Evolutionary conservation across 2,797 vertebrate species (phyloP).

Genomic region (Megaceryle alcyon): DNA sequence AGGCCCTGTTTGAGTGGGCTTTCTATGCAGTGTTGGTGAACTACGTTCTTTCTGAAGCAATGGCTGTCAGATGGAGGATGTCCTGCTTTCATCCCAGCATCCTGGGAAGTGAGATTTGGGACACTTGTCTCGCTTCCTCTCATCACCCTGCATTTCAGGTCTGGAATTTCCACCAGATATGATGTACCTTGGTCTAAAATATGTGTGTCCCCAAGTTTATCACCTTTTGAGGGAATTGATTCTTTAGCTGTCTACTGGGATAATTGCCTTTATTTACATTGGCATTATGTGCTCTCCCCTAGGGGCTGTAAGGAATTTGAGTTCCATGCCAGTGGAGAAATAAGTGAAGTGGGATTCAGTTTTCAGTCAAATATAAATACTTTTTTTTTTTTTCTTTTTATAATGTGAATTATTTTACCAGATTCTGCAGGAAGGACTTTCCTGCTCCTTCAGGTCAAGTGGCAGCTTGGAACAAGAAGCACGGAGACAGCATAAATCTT

Average conservation of each 20-base stretch:
- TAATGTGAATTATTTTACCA: not conserved
- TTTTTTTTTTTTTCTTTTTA: not conserved
- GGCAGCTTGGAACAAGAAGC: not conserved
- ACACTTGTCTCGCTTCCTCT: not conserved
- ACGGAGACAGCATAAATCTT: not conserved
- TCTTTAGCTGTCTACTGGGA: not conserved
- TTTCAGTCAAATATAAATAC: not conserved
- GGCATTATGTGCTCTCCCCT: not conserved
- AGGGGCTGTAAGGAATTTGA: not conserved
- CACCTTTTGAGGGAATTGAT: accelerated
- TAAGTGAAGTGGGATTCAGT: not conserved
- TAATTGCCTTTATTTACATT: not conserved
- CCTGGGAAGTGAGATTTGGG: not conserved
- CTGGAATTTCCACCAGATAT: not conserved
- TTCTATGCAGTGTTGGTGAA: not conserved
- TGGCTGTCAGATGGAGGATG: not conserved
- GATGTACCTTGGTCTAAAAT: not conserved
- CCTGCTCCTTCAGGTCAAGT: not conserved
- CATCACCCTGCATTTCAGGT: not conserved
- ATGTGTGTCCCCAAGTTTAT: not conserved
- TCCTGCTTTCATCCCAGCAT: not conserved
- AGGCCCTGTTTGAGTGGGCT: not conserved
- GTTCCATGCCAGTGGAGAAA: not conserved
- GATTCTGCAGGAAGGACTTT: not conserved
- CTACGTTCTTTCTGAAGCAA: not conserved